These are phyloP conservation scores for Idaea biselata DNA, from an alignment of 2,888 invertebrate genomes.

Conservation along the genomic window DNA sequence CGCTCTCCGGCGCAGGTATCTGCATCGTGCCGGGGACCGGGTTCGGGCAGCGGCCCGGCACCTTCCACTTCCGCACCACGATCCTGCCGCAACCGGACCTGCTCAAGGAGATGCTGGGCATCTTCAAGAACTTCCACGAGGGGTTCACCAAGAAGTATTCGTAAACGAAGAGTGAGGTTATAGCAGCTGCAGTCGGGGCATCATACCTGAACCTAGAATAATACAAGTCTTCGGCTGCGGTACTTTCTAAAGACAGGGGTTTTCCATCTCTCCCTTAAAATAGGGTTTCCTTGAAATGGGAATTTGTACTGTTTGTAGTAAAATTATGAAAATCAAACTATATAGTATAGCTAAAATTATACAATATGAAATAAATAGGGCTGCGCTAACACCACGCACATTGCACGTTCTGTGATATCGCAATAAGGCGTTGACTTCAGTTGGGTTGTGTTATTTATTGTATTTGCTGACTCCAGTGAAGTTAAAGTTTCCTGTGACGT, in stretches of 20 bases:
- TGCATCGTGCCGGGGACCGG: constrained; percentile 97
- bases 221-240: no score
- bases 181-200: not conserved
- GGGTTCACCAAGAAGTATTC: constrained; percentile 82
- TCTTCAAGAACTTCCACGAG: constrained; percentile 90
- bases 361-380: not conserved
- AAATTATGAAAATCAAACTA: not conserved
- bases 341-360: not conserved
- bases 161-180: not conserved
- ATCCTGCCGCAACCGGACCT: constrained; percentile 94
- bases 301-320: no score
- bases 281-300: no score
- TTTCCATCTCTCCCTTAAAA: no score
- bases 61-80: constrained; percentile 97
- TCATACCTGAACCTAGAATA: no score
- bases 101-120: constrained; percentile 89
- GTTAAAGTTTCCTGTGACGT: not conserved
- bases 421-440: not conserved
- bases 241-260: no score
- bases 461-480: not conserved
- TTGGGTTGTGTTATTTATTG: not conserved
- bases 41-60: constrained; percentile 96
- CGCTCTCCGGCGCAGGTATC: constrained; percentile 82
- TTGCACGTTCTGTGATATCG: not conserved
- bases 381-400: not conserved